Base-by-base conservation (phyloP, 2,113 vertebrate genomes). In the Caloenas nicobarica region DNA sequence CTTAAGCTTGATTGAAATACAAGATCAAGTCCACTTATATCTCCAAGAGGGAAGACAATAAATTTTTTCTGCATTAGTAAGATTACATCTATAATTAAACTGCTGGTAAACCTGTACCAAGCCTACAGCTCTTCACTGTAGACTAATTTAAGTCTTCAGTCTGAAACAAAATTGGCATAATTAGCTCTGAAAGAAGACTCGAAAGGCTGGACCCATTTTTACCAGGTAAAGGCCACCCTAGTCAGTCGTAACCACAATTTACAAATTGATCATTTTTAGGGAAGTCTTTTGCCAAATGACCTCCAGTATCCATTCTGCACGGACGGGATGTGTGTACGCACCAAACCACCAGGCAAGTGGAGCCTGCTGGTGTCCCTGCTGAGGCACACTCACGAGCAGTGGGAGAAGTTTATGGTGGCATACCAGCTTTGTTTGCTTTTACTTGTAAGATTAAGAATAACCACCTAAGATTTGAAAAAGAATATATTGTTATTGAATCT, bases 291-390 rank as follows among this genome's bases (percentile, higher is more conserved):
- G 24, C 29, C 53, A 42, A 11, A 24, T 64, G 48, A 56, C 18
- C 9, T 42, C 69, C 1, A 2, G 15, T 53, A 14, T 61, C 54
- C 0, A 0, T 77, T 77, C 54, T 83, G 80, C 64, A 25, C 0
- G 0, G 31, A 13, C 0, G 6, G 57, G 48, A 38, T 54, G 9
- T 18, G 4, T 12, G 13, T 11, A 2, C 2, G 2, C 42, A 50
- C 23, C 53, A 83, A 60, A 80, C 18, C 53, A 46, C 1, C 2
- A 26, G 33, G 50, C 80, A 54, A 22, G 28, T 36, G 44, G 65
- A 81, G 56, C 38, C 24, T 23, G 15, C 26, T 18, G 0, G 23
- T 40, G 10, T 40, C 42, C 9, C 13, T 46, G 25, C 54, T 44
- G 44, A 60, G 33, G 36, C 24, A 60, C 7, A 1, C 22, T 72